A percentile compares a stretch with the other conserved stretches of the same genome.
phyloP scores from a whole-genome alignment of 2,113 vertebrate species.

The Corythaixoides concolor region DNA sequence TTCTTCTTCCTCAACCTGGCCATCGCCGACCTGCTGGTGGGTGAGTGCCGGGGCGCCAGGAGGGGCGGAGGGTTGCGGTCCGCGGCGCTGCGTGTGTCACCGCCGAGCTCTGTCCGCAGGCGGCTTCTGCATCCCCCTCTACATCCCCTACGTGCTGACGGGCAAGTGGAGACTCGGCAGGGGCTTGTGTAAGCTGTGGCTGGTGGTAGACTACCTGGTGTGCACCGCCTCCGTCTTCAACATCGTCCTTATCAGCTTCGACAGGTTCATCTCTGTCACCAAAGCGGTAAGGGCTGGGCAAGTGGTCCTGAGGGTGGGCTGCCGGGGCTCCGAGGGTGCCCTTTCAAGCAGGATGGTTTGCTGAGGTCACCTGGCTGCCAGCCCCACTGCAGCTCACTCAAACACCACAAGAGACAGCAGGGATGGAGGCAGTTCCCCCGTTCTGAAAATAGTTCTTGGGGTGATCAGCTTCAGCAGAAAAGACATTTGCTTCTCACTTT shows the following conservation, averaged over 20 bases:
- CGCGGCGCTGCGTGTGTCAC: neutral
- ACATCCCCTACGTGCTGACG: constrained; percentile 77
- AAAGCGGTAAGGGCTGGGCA: constrained; percentile 64
- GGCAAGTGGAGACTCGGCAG: constrained; percentile 74
- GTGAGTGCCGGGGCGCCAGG: constrained; percentile 59
- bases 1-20: constrained; percentile 82
- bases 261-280: constrained; percentile 78
- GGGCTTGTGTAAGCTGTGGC: constrained; percentile 76
- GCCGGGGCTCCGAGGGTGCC: neutral
- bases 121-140: constrained; percentile 79
- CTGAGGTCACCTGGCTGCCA: neutral
- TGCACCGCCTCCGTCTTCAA: constrained; percentile 79
- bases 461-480: neutral
- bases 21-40: constrained; percentile 77
- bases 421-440: fast-evolving
- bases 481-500: neutral
- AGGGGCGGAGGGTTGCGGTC: neutral
- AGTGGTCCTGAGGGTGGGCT: fast-evolving
- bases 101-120: constrained; percentile 47
- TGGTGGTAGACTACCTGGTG: constrained; percentile 77
- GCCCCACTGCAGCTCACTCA: fast-evolving
- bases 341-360: too few species aligned
- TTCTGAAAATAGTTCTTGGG: neutral
- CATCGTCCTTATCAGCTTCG: constrained; percentile 80
- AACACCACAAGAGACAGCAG: fast-evolving